Evolutionary conservation across 1,140 invertebrate genomes (phyloP), one percentile per base, ranked within the genome.

Genomic region (Samia ricini): DNA sequence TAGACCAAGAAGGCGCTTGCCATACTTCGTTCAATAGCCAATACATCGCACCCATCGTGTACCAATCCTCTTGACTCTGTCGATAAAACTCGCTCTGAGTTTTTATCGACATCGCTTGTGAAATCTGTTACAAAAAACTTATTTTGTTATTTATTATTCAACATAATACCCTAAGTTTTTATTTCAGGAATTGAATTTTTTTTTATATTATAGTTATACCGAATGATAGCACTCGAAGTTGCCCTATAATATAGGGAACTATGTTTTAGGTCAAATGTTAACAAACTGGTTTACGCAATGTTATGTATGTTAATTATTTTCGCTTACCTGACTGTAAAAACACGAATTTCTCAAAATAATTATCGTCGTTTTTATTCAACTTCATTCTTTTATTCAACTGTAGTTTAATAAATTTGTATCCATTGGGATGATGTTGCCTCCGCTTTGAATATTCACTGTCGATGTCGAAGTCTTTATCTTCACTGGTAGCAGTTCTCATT

Each of bases 1-100:
- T 94, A 24, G 97, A 95, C 99, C 99, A 99, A 4, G 98, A 97
- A 0, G 98, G 97, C 8, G 97, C 98, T 79, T 97, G 96, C 99
- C 99, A 99, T 20, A 99, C 96, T 88, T 99, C 98, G 89, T 99
- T 99, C 1, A 99, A 87, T 85, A 99, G 99, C 99, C 99, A 99
- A 91, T 99, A 99, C 42, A 99, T 91, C 15, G 98, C 98, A 15
- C 99, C 99, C 97, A 99, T 99, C 0, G 96, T 97, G 48, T 97
- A 96, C 85, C 94, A 92, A 1, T 95, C 95, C 8, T 92, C 76
- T 18, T 91, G 88, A 48, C 74, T 84, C 64, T 96, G 94, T 26
- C 98, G 92, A 86, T 99, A 99, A 70, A 94, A 94, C 87, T 99
- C 98, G 0, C 97, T 96, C 90, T 99, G 94, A 12, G 94, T 92